A percentile compares a stretch with the other conserved stretches of the same genome.
phyloP scores from a whole-genome alignment of 2,113 vertebrate species.

The Prunella himalayana region DNA sequence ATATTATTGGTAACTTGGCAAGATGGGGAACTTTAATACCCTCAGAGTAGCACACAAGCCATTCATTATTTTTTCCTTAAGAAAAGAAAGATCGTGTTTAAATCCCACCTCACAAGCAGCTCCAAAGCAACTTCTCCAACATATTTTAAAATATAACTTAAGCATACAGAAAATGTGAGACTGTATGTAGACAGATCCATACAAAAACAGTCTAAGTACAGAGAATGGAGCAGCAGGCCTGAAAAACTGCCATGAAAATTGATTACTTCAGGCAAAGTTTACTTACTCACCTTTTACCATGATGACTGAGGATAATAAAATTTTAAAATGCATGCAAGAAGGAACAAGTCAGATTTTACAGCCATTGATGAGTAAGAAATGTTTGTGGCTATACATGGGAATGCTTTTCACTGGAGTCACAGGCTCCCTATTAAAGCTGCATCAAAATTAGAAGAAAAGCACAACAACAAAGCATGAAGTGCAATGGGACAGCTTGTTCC shows the following conservation, averaged over 20 bases:
- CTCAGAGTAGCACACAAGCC: not conserved
- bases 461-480: not conserved
- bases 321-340: conserved; percentile 23
- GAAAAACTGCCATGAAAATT: conserved; percentile 33
- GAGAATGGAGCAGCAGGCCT: not conserved
- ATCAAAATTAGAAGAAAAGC: conserved; percentile 8
- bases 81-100: not conserved
- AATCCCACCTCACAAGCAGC: not conserved
- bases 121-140: not conserved
- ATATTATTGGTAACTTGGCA: not conserved
- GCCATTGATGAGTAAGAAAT: not conserved
- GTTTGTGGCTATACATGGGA: not conserved
- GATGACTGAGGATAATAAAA: conserved; percentile 9
- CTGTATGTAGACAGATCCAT: not conserved
- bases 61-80: not conserved
- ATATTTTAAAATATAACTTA: not conserved
- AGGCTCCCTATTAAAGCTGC: not conserved
- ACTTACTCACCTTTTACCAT: conserved; percentile 23
- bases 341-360: conserved; percentile 12
- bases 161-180: not conserved
- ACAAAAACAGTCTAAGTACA: not conserved
- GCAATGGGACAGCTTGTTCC: not conserved
- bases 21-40: not conserved
- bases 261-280: not conserved
- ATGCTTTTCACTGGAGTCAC: conserved; percentile 6